phyloP scores from a whole-genome alignment of 1,140 invertebrate species.

The Ostrea denselamellosa region DNA sequence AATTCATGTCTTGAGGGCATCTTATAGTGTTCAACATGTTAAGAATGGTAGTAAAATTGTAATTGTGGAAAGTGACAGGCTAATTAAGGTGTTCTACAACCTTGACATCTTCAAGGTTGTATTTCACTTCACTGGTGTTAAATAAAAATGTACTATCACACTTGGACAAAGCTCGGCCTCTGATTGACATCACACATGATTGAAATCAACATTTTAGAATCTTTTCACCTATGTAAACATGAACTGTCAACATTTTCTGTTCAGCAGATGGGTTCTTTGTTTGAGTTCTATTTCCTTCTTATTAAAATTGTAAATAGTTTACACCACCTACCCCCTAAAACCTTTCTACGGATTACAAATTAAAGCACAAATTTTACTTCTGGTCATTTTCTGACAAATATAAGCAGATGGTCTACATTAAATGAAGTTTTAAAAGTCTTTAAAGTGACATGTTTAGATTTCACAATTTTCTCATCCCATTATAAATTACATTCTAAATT shows the following conservation, averaged over 20 bases:
- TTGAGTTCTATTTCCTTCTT: background rate
- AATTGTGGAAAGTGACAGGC: conserved; percentile 26
- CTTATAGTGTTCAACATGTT: background rate
- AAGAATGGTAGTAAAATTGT: conserved; percentile 31
- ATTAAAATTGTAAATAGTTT: conserved; percentile 20
- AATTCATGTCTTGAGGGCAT: conserved; percentile 8
- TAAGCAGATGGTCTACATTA: background rate
- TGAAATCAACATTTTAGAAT: conserved; percentile 37
- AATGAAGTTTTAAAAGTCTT: too few relatives aligned
- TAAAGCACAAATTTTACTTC: background rate
- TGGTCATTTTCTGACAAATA: background rate
- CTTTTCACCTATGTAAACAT: conserved; percentile 31
- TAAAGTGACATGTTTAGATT: too few relatives aligned
- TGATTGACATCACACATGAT: conserved; percentile 23
- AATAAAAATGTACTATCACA: conserved; percentile 21
- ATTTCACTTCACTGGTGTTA: conserved; percentile 30
- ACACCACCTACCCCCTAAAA: conserved; percentile 25
- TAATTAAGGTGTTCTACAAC: conserved; percentile 31
- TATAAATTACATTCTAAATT: too few relatives aligned
- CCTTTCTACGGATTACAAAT: background rate
- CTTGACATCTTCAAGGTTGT: conserved; percentile 37
- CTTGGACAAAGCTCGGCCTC: background rate
- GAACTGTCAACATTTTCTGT: conserved; percentile 22
- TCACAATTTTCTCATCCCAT: too few relatives aligned
- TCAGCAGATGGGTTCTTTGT: conserved; percentile 37